A percentile compares a stretch with the other conserved stretches of the same genome.
Conservation (phyloP, 2,888 invertebrate genomes). For the Zootermopsis nevadensis region DNA sequence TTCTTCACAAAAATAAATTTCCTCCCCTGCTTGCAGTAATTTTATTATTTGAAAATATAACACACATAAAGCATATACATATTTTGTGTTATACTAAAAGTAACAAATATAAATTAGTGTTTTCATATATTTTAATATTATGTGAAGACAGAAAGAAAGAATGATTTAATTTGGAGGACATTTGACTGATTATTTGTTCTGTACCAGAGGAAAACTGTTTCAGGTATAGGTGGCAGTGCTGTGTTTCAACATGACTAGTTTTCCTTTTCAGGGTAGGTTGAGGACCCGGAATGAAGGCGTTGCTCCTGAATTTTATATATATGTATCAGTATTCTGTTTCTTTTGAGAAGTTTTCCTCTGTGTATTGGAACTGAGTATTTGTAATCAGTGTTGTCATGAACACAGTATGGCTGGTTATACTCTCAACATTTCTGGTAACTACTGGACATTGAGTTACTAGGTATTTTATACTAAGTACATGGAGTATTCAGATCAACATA, state of each 20-base stretch:
- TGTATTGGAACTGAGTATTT: conserved; percentile 41
- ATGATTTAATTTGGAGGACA: conserved; percentile 8
- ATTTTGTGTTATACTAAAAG: no score
- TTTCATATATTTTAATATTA: no score
- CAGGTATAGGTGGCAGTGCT: conserved; percentile 42
- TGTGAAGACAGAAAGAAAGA: not conserved
- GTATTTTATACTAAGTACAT: no score
- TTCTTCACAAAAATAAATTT: no score
- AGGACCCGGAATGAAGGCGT: conserved; percentile 8
- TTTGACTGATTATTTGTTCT: conserved; percentile 16
- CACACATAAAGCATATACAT: no score
- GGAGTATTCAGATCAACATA: no score
- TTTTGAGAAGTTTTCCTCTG: conserved; percentile 52
- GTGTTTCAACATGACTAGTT: not conserved
- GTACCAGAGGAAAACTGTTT: conserved; percentile 54
- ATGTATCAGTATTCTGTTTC: conserved; percentile 19
- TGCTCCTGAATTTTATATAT: conserved; percentile 22
- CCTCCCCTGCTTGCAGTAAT: no score
- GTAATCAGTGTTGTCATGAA: conserved; percentile 25
- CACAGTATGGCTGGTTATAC: conserved; percentile 53
- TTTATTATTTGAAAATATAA: no score
- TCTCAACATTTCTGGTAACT: conserved; percentile 53
- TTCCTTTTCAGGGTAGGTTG: conserved; percentile 38
- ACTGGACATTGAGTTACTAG: not conserved
- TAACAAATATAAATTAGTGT: no score